phyloP scores from a whole-genome alignment of 2,113 vertebrate species.

The Hippocampus comes region DNA sequence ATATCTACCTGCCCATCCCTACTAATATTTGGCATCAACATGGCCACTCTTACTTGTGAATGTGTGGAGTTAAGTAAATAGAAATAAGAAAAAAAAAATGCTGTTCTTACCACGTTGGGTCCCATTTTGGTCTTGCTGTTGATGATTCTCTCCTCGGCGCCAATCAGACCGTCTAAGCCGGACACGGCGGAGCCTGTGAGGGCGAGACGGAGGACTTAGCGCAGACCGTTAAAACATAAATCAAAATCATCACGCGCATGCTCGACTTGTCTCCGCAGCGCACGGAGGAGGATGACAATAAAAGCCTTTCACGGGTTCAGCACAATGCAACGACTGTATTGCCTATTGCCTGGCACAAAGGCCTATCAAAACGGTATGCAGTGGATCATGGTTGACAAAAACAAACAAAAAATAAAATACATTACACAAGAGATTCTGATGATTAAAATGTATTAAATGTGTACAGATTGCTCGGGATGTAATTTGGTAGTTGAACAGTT shows the following conservation, averaged over 20 bases:
- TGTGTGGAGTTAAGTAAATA: background rate
- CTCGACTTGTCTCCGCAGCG: background rate
- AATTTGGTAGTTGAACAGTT: too few relatives aligned
- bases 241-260: conserved; percentile 3
- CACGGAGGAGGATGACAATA: background rate
- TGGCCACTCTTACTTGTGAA: conserved; percentile 19
- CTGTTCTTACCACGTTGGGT: conserved; percentile 84
- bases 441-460: too few relatives aligned
- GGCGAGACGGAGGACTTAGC: conserved; percentile 26
- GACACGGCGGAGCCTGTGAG: conserved; percentile 86
- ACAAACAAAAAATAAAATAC: too few relatives aligned
- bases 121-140: conserved; percentile 89
- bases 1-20: background rate
- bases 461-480: too few relatives aligned
- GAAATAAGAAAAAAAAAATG: background rate
- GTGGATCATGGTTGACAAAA: background rate
- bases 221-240: background rate
- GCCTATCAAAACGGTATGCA: background rate
- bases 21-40: conserved; percentile 16
- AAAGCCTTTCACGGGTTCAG: background rate
- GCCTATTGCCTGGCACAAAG: background rate
- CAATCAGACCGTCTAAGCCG: conserved; percentile 84
- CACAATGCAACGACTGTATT: background rate
- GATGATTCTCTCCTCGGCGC: conserved; percentile 87
- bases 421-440: too few relatives aligned